A percentile compares a stretch with the other conserved stretches of the same genome.
These are phyloP conservation scores for Chaitophorus viminalis DNA, from an alignment of 2,888 invertebrate species.

Conservation along the genomic window DNA sequence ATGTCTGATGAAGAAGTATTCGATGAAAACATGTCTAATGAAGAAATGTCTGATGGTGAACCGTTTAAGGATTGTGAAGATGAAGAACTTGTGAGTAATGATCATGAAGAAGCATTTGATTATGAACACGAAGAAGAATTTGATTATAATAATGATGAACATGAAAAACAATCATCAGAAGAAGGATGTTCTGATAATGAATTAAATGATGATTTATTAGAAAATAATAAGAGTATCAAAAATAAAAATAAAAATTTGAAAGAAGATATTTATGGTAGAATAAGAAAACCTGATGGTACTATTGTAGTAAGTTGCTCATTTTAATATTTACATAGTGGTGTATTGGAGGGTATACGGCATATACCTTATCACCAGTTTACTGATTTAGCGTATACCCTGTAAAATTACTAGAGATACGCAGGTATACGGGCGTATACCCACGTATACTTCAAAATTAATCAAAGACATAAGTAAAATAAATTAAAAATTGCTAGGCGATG, in stretches of 20 bases:
- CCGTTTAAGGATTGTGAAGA: slow-evolving; percentile 65
- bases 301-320: slow-evolving; percentile 71
- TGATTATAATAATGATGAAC: slow-evolving; percentile 65
- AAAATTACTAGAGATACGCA: too few relatives aligned
- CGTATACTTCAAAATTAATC: too few relatives aligned
- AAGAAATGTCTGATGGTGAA: slow-evolving; percentile 63
- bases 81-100: slow-evolving; percentile 61
- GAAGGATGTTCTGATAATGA: slow-evolving; percentile 64
- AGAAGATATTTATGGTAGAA: slow-evolving; percentile 95
- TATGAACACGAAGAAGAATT: slow-evolving; percentile 63
- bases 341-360: too few relatives aligned
- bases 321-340: slow-evolving; percentile 10
- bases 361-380: too few relatives aligned
- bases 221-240: slow-evolving; percentile 59
- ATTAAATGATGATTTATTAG: slow-evolving; percentile 49
- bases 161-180: slow-evolving; percentile 64
- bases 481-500: too few relatives aligned
- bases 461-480: too few relatives aligned
- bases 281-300: slow-evolving; percentile 83
- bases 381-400: too few relatives aligned
- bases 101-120: slow-evolving; percentile 63
- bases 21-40: slow-evolving; percentile 64
- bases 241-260: slow-evolving; percentile 68
- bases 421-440: too few relatives aligned
- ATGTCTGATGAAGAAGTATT: slow-evolving; percentile 66